Evolutionary conservation across 2,797 vertebrate genomes (phyloP), one percentile per base, ranked within the genome.

Genomic region (Platyrinchus mystaceus): DNA sequence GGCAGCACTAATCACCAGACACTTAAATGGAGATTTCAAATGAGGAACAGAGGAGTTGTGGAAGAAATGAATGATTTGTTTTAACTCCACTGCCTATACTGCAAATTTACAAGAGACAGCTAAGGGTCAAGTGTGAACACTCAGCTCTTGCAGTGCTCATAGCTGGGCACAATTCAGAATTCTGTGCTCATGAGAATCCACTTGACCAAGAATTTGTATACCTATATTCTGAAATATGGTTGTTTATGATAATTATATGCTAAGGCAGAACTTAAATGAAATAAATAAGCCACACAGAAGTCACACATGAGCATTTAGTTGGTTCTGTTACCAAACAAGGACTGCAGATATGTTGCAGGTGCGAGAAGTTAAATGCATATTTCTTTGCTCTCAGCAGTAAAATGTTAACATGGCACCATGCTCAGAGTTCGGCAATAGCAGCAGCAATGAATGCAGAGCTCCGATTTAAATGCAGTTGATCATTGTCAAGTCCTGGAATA

Each of bases 351-450:
- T 16, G 20, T 12, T 77, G 59, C 53, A 49, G 43, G 32, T 50
- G 18, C 23, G 36, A 56, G 36, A 67, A 77, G 71, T 77, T 64
- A 94, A 83, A 83, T 23, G 23, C 4, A 1, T 66, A 47, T 53
- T 87, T 83, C 36, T 87, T 87, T 55, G 20, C 63, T 77, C 82
- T 75, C 23, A 24, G 53, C 69, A 80, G 44, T 34, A 64, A 91
- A 85, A 84, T 28, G 43, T 16, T 69, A 49, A 62, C 22, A 69
- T 19, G 34, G 37, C 50, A 53, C 21, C 58, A 16, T 0, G 0
- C 44, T 74, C 56, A 0, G 32, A 34, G 14, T 49, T 58, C 5
- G 0, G 37, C 46, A 36, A 10, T 2, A 58, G 53, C 27, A 66
- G 47, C 53, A 55, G 41, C 43, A 59, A 17, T 7, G 28, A 76